Conservation (phyloP, 2,113 vertebrate species). For the Seriola rivoliana region DNA sequence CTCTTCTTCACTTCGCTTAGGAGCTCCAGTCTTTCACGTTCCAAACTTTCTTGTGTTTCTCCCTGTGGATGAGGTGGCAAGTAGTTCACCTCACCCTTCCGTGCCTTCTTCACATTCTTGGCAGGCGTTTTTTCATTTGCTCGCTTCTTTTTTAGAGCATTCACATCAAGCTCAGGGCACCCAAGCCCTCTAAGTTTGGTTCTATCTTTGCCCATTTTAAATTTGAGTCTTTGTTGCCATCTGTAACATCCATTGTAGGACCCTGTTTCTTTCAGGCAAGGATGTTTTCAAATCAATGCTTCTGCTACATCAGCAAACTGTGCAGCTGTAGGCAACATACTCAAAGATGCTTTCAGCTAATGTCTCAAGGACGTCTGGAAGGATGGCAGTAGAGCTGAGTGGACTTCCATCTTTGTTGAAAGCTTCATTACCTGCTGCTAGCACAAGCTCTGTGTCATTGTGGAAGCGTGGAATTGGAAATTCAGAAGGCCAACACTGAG, state of each 20-base stretch:
- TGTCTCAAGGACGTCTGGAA: background rate
- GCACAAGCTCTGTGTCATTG: no score
- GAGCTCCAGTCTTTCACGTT: background rate
- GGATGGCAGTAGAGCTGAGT: background rate
- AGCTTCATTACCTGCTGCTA: no score
- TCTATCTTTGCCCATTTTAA: conserved; percentile 49
- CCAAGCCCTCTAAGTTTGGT: conserved; percentile 26
- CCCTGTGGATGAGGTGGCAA: conserved; percentile 5
- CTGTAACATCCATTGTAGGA: conserved; percentile 17
- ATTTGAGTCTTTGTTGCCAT: conserved; percentile 35
- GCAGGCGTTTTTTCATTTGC: background rate
- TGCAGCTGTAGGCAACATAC: conserved; percentile 7
- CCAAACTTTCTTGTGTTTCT: conserved; percentile 9
- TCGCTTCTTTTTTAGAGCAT: conserved; percentile 7
- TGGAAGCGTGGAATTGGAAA: no score
- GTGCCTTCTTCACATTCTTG: conserved; percentile 28
- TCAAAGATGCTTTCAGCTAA: background rate
- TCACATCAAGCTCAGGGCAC: background rate
- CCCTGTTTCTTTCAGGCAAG: background rate
- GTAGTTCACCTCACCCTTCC: conserved; percentile 16
- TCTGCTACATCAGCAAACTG: background rate
- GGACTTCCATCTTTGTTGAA: no score
- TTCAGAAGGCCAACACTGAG: no score
- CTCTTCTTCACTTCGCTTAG: conserved; percentile 9
- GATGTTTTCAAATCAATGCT: background rate